Base-by-base conservation (phyloP, 1,140 invertebrate genomes). In the Nomia melanderi region DNA sequence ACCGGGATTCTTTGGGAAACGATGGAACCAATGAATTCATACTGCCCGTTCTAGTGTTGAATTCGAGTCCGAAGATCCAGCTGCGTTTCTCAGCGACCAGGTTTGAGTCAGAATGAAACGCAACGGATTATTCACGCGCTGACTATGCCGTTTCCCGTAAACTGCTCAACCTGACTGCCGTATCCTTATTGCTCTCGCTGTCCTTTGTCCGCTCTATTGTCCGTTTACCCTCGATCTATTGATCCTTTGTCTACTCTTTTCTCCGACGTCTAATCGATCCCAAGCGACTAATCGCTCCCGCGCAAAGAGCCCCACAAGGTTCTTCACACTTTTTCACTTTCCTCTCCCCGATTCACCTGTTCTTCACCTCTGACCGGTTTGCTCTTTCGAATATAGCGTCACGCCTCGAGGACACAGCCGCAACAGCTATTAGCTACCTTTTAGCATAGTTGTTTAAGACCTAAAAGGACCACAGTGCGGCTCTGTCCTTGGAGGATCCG, bases 181-280 rank as follows among this genome's bases (percentile, higher is more conserved):
- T 1, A 41, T n/a, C 39, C 39, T 47, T 39, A 44, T 65, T 50
- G 63, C 29, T n/a, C 8, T 27, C 12, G 14, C 36, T 20, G 57
- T 62, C 59, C 59, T 39, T 39, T 62, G 31, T 39, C 33, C n/a
- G 31, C 20, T n/a, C 47, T 50, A 17, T 50, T n/a, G 47, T 17
- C 47, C 8, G 33, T 27, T 14, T 20, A 36, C 29, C 5, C 36
- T 23, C n/a, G n/a, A n/a, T n/a, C n/a, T n/a, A n/a, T n/a, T n/a
- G n/a, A n/a, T 62, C 59, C 59, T 39, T 39, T 62, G 31, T 39
- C 33, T n/a, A 20, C 20, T n/a, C 47, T 50, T 20, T 50, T 50
- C 20, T 50, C 47, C n/a, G 47, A 2, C 14, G 12, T 33, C 33
- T 25, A 39, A 25, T 20, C 44, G 27, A 66, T 74, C 27, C 50